Percentiles rank a stretch among this genome's conserved stretches.
Conservation (phyloP, 2,888 invertebrate genomes). For the Unio pictorum region DNA sequence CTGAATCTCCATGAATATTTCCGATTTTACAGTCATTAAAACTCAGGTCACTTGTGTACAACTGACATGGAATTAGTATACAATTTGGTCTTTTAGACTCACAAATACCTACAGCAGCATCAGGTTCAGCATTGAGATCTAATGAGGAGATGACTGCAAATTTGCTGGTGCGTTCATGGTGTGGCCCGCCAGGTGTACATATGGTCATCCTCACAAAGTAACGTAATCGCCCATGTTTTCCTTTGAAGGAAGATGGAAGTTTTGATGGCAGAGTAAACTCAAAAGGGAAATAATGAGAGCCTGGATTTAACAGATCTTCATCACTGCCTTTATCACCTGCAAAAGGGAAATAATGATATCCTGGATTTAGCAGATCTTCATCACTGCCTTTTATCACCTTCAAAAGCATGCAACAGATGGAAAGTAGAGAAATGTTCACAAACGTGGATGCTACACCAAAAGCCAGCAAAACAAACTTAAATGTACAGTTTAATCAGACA, state of each 20-base stretch:
- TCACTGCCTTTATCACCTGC: constrained; percentile 61
- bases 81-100: neutral
- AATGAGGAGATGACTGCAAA: constrained; percentile 61
- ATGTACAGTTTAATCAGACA: too few relatives aligned
- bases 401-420: too few relatives aligned
- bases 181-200: constrained; percentile 59
- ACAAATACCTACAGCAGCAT: constrained; percentile 55
- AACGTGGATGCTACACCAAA: too few relatives aligned
- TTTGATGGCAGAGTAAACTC: constrained; percentile 59
- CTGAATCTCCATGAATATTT: too few relatives aligned
- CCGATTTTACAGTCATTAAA: too few relatives aligned
- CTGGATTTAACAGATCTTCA: constrained; percentile 60
- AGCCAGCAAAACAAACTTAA: too few relatives aligned
- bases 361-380: too few relatives aligned
- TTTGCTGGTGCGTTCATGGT: constrained; percentile 63
- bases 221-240: constrained; percentile 62
- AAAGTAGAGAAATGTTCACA: too few relatives aligned
- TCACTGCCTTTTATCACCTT: too few relatives aligned
- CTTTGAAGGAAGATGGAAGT: constrained; percentile 63
- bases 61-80: too few relatives aligned
- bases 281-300: constrained; percentile 65
- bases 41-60: too few relatives aligned
- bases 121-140: constrained; percentile 62
- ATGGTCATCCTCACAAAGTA: constrained; percentile 63
- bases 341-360: constrained; percentile 13